phyloP scores from a whole-genome alignment of 2,797 vertebrate genomes.

The Rhynchonycteris naso region DNA sequence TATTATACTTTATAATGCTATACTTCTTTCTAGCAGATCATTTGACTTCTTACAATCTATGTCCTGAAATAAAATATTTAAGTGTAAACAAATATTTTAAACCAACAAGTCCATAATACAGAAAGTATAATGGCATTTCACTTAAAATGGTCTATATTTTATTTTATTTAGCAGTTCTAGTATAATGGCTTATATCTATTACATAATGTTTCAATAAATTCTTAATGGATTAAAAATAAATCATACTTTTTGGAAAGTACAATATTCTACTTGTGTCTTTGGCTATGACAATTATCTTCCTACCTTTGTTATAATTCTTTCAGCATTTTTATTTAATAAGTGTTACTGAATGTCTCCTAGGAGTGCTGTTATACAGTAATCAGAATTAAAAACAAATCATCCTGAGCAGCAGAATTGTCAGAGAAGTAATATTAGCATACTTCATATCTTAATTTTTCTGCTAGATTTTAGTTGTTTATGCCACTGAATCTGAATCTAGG shows the following conservation, averaged over 20 bases:
- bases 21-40: not conserved
- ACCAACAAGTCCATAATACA: not conserved
- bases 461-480: not conserved
- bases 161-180: not conserved
- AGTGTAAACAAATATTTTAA: slow-evolving; percentile 8
- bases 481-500: not conserved
- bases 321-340: slow-evolving; percentile 42
- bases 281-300: not conserved
- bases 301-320: slow-evolving; percentile 17
- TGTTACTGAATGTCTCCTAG: not conserved
- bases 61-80: not conserved
- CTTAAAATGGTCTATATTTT: not conserved
- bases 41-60: not conserved
- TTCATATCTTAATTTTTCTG: slow-evolving; percentile 8
- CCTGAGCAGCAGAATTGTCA: not conserved
- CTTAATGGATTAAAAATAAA: not conserved
- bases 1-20: not conserved
- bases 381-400: slow-evolving; percentile 21
- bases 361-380: not conserved
- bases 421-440: not conserved
- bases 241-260: not conserved
- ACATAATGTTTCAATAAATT: not conserved
- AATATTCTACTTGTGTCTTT: not conserved
- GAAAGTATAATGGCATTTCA: not conserved
- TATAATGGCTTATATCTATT: not conserved